Base-by-base conservation (phyloP, 2,888 invertebrate species). In the Neria commutata region DNA sequence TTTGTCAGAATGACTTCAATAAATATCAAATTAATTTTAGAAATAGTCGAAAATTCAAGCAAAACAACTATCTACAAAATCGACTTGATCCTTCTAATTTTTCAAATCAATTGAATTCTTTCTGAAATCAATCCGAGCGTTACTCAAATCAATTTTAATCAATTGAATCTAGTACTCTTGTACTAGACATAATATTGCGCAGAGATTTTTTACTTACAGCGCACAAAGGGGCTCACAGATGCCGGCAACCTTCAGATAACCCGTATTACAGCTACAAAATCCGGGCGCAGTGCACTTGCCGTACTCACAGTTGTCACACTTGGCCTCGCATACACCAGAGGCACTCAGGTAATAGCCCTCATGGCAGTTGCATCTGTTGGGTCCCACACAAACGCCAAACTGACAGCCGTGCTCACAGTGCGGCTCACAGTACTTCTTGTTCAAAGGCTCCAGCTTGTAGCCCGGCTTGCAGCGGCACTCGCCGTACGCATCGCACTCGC, bases 231-330 rank as follows among this genome's bases (percentile, higher is more conserved):
- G 81, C 23, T 76, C 72, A 59, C 83, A 83, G 37, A 66, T 55
- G 26, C 64, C 67, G 56, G 83, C 80, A 0, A 85, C 77, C 58
- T 81, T 80, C 8, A 78, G 72, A 67, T 83, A 88, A 0, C 88
- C 88, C 2, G 77, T 68, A 19, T 82, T 77, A 68, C 89, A 89
- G 24, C 75, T 81, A 73, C 89, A 89, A 1, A 83, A 78, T 48
- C 87, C 86, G 0, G 88, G 87, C 0, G 84, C 85, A 0, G 84
- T 83, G 70, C 89, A 89, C 46, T 82, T 81, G 23, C 88, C 88
- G 63, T 86, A 85, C 2, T 69, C 71, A 61, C 82, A 82, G 3
- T 65, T 68, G 1, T 76, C 73, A 60, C 85, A 84, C 54, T 80
- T 74, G 1, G 84, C 81, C 4, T 75, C 69, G 59, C 84, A 84